These are phyloP conservation scores for Orientallactaga bullata DNA, from an alignment of 2,113 vertebrate species.

Conservation along the genomic window DNA sequence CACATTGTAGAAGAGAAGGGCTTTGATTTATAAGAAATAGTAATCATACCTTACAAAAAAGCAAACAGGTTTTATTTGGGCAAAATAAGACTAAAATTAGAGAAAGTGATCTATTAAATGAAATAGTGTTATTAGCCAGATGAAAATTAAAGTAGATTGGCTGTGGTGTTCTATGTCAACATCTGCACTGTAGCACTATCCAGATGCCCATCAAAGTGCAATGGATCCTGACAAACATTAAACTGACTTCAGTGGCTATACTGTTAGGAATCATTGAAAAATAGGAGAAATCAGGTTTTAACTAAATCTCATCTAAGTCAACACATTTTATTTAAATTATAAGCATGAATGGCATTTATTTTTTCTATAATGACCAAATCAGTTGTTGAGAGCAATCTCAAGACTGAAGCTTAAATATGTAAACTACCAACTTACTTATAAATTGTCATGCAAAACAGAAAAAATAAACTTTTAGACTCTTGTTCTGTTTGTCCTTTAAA, in stretches of 20 bases:
- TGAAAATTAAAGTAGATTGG: constrained; percentile 19
- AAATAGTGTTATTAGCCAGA: constrained; percentile 64
- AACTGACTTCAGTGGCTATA: constrained; percentile 56
- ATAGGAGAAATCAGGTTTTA: constrained; percentile 50
- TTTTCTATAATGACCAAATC: constrained; percentile 30
- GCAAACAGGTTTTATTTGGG: constrained; percentile 64
- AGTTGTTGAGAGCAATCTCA: constrained; percentile 51
- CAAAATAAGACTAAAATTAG: constrained; percentile 61
- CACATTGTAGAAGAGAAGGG: neutral
- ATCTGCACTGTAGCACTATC: constrained; percentile 16
- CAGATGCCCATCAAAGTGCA: constrained; percentile 55
- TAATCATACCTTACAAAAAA: constrained; percentile 27
- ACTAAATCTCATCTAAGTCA: constrained; percentile 54
- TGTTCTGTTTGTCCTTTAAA: constrained; percentile 56
- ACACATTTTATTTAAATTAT: constrained; percentile 55
- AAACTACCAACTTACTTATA: constrained; percentile 41
- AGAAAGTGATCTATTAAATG: constrained; percentile 47
- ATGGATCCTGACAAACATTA: constrained; percentile 35
- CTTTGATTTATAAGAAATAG: constrained; percentile 49
- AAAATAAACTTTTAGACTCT: neutral
- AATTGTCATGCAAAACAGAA: constrained; percentile 32
- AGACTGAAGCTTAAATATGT: constrained; percentile 17
- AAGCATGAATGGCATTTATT: constrained; percentile 54
- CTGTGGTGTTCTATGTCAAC: neutral
- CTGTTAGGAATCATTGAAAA: constrained; percentile 55